Percentiles rank a stretch among this genome's conserved stretches.
Evolutionary conservation across 2,113 vertebrate genomes (phyloP).

Genomic region (Heliornis fulica): DNA sequence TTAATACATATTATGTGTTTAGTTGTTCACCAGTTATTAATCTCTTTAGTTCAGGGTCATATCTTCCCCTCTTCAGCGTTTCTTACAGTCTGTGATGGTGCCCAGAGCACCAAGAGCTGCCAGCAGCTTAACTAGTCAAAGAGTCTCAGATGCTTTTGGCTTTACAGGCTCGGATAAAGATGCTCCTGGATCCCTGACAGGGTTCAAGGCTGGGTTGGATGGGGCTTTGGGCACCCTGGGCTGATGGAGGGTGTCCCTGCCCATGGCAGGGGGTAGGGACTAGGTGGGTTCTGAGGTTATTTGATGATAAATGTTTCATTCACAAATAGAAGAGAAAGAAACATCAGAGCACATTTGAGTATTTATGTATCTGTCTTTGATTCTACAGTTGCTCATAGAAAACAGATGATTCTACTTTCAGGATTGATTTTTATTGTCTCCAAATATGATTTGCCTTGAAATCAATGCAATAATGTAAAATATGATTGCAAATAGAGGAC

Average conservation of each 20-base stretch:
- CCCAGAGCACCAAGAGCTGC: background rate
- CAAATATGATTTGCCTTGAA: background rate
- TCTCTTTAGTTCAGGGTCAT: slow-evolving; percentile 34
- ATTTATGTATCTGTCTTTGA: background rate
- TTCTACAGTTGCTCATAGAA: background rate
- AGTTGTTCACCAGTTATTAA: slow-evolving; percentile 12
- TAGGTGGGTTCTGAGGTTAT: no score
- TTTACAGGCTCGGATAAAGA: background rate
- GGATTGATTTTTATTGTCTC: slow-evolving; percentile 30
- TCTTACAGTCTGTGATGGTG: background rate
- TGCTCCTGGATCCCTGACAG: no score
- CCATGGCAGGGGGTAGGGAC: no score
- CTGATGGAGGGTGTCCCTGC: no score
- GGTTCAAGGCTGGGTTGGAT: no score
- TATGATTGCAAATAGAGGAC: slow-evolving; percentile 12
- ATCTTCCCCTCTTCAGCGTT: slow-evolving; percentile 37
- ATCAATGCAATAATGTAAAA: slow-evolving; percentile 29
- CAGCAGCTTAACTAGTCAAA: background rate
- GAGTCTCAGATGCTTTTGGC: background rate
- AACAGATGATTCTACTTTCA: background rate
- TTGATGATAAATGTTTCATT: background rate
- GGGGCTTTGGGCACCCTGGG: no score
- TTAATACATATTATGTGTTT: background rate
- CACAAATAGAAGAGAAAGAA: background rate
- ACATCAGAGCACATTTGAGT: background rate